A percentile compares a stretch with the other conserved stretches of the same genome.
phyloP scores from a whole-genome alignment of 2,888 invertebrate genomes.

The Creontiades dilutus region DNA sequence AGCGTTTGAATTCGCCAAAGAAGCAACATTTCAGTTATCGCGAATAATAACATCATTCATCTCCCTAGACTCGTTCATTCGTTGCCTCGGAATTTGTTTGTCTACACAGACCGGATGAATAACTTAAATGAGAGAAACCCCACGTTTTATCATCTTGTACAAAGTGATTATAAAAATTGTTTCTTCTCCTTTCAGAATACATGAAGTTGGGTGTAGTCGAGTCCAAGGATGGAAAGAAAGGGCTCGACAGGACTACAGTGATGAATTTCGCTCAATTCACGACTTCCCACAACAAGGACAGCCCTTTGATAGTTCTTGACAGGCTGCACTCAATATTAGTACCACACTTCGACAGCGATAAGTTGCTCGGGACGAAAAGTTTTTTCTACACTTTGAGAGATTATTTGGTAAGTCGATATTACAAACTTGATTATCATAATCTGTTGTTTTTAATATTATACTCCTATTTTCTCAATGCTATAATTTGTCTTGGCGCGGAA shows the following conservation, averaged over 20 bases:
- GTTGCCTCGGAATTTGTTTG: too few species aligned
- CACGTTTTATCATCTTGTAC: background rate
- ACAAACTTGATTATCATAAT: background rate
- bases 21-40: too few species aligned
- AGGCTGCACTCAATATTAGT: constrained; percentile 67
- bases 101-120: too few species aligned
- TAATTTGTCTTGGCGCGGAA: too few species aligned
- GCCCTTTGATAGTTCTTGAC: constrained; percentile 61
- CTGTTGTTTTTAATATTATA: background rate
- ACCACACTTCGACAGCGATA: constrained; percentile 55
- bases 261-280: constrained; percentile 64
- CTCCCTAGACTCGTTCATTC: too few species aligned
- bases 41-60: too few species aligned
- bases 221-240: background rate
- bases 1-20: too few species aligned
- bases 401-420: constrained; percentile 51
- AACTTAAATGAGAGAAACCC: background rate
- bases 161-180: background rate
- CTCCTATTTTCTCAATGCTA: too few species aligned
- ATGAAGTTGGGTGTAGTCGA: constrained; percentile 16
- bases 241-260: constrained; percentile 65
- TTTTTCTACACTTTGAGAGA: constrained; percentile 65
- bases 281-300: constrained; percentile 56
- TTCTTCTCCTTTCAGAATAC: constrained; percentile 23
- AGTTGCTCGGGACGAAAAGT: constrained; percentile 61